Evolutionary conservation across 1,140 invertebrate genomes (phyloP), one percentile per base, ranked within the genome.

Genomic region (Lordiphosa clarofinis): DNA sequence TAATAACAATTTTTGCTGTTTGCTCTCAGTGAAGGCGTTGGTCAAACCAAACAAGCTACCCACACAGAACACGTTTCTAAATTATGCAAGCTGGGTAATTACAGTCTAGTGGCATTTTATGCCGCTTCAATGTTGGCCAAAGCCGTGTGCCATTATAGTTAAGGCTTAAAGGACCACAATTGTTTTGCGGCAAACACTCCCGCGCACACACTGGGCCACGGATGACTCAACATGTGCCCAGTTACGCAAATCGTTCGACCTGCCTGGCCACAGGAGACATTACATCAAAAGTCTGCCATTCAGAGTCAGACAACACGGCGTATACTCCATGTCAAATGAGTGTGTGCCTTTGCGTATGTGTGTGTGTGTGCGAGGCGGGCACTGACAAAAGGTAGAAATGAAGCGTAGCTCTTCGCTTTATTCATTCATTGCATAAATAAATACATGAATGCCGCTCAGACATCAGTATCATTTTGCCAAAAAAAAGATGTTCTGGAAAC

Each of bases 31-130:
- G 40, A 57, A 61, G 56, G 61, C 53, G 63, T 69, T 59, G 48
- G 33, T 47, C 31, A 50, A 53, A 21, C 38, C 13, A 53, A 60
- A 36, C 35, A 40, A 44, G 46, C 60, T 19, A 65, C 53, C 19
- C 13, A 28, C 24, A 54, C 15, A 52, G 28, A 57, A 43, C 59
- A 53, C 31, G 40, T 39, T 36, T 55, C 40, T 65, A 59, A 72
- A 75, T 81, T 81, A 73, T 73, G 67, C 76, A 82, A 59, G 68
- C 68, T 76, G 36, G 56, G 53, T 81, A 81, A 82, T 81, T 75
- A 82, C 62, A 82, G 50, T 58, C 54, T 73, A 61, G 60, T 59
- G 78, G 46, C 56, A 12, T 33, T 28, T 12, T 40, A 43, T 49
- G 42, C 11, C 19, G 28, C n/a, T 54, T 53, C 44, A 50, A 50